phyloP scores from a whole-genome alignment of 30 jellyfish, hydroid and myxozoan species.

The Turritopsis rubra region DNA sequence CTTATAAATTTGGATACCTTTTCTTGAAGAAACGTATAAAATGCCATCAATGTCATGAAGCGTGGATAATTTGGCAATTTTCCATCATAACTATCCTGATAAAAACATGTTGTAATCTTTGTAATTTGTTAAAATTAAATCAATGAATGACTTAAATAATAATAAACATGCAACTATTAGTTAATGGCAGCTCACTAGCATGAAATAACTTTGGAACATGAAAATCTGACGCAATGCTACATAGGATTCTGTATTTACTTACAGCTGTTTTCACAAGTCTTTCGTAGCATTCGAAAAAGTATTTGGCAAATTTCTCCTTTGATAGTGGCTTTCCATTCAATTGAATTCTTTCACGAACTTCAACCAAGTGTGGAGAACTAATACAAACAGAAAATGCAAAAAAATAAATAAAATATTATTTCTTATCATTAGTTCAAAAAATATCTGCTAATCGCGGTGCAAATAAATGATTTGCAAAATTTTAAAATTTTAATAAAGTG shows the following conservation, averaged over 20 bases:
- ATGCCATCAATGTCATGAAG: constrained; percentile 65
- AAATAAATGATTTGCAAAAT: too few relatives aligned
- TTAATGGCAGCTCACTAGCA: background rate
- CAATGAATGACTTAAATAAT: too few relatives aligned
- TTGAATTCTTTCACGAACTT: constrained; percentile 82
- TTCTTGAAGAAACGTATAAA: constrained; percentile 66
- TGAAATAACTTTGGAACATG: background rate
- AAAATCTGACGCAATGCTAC: background rate
- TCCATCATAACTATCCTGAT: constrained; percentile 56
- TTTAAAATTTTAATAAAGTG: too few relatives aligned
- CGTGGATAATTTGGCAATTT: constrained; percentile 82
- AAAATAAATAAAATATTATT: background rate
- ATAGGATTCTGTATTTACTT: constrained; percentile 20
- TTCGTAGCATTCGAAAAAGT: constrained; percentile 76
- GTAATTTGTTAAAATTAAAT: too few relatives aligned
- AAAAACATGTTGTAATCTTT: too few relatives aligned
- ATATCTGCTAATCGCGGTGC: too few relatives aligned
- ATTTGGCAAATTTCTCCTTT: constrained; percentile 58
- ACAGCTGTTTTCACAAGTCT: constrained; percentile 50
- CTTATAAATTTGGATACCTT: too few relatives aligned
- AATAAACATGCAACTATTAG: too few relatives aligned
- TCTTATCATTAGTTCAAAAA: too few relatives aligned
- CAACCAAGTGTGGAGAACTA: constrained; percentile 94
- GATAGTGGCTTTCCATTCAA: constrained; percentile 80
- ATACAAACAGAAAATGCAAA: background rate